Evolutionary conservation across 2,888 invertebrate genomes (phyloP).

Genomic region (Mythimna vitellina): DNA sequence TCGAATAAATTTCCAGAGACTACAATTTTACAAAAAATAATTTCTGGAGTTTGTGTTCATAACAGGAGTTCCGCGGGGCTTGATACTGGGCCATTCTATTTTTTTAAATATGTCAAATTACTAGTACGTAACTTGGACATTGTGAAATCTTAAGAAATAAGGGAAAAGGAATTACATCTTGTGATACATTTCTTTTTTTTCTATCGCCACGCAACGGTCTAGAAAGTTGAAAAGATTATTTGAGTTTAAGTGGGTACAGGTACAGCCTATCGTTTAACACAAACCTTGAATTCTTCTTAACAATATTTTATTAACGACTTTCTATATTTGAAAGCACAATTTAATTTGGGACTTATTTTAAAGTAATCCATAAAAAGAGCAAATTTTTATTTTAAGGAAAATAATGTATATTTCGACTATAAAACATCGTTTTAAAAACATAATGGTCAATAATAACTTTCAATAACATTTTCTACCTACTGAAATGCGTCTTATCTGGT

Average conservation of each 20-base stretch:
- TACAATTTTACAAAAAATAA: neutral
- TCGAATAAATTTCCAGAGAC: neutral
- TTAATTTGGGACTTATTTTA: slow-evolving; percentile 22
- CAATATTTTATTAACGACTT: slow-evolving; percentile 7
- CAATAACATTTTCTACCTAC: slow-evolving; percentile 11
- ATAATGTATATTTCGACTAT: slow-evolving; percentile 17
- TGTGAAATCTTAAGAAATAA: neutral
- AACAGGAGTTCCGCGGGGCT: neutral
- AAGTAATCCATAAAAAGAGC: slow-evolving; percentile 15
- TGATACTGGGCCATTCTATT: neutral
- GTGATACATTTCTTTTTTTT: neutral
- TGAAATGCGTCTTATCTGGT: slow-evolving; percentile 18
- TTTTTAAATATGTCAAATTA: neutral
- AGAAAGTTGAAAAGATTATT: neutral
- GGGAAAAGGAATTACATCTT: too few relatives aligned
- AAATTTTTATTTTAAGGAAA: slow-evolving; percentile 13
- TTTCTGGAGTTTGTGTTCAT: neutral
- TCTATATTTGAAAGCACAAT: neutral
- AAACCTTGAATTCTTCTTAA: slow-evolving; percentile 13
- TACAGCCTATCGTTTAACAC: neutral
- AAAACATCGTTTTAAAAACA: slow-evolving; percentile 21
- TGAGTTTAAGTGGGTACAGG: neutral
- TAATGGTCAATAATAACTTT: slow-evolving; percentile 20
- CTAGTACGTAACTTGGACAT: neutral
- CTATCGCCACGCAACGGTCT: neutral